Evolutionary conservation across 1,140 invertebrate species (phyloP).

Genomic region (Aphis gossypii): DNA sequence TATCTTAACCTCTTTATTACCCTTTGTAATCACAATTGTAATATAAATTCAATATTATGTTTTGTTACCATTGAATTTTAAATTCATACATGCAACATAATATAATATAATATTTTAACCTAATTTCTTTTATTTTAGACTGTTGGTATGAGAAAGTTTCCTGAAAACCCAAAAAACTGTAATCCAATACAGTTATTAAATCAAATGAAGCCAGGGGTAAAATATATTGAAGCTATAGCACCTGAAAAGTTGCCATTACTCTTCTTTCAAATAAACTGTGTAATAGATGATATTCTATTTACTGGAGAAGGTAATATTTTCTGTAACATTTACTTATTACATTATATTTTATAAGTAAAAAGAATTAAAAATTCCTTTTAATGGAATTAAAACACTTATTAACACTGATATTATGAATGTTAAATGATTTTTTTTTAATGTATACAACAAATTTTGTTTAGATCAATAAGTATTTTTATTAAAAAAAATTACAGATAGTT

Average conservation of each 20-base stretch:
- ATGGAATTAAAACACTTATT: no score
- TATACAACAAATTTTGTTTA: background rate
- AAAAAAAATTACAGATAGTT: background rate
- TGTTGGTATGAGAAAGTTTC: constrained; percentile 42
- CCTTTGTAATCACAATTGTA: no score
- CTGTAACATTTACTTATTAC: background rate
- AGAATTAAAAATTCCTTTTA: background rate
- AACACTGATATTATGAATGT: background rate
- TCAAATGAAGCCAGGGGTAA: constrained; percentile 13
- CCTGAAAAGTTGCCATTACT: background rate
- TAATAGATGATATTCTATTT: background rate
- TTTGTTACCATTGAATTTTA: background rate
- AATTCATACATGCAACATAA: background rate
- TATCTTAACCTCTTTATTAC: no score
- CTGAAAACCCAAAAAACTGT: background rate
- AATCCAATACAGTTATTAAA: constrained; percentile 45
- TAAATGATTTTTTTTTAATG: background rate
- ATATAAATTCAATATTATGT: background rate
- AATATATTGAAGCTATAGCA: background rate
- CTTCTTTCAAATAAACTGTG: background rate
- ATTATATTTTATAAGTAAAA: background rate
- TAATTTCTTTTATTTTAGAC: background rate
- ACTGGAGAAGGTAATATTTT: constrained; percentile 19
- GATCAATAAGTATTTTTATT: no score
- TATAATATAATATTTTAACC: background rate